phyloP scores from a whole-genome alignment of 2,888 invertebrate species.

The Lysandra coridon region DNA sequence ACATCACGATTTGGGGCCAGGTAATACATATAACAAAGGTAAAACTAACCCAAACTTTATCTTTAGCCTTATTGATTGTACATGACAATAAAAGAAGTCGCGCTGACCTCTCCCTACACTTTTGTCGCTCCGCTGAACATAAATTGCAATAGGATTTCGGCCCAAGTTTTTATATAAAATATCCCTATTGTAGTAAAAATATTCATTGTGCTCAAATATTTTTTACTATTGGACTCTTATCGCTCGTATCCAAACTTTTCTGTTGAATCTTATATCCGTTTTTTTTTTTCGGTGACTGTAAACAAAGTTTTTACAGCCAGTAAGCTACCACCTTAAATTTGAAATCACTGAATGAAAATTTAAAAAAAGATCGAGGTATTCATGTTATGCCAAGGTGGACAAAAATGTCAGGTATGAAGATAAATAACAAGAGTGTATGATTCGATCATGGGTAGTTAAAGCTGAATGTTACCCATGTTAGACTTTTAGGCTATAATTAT shows the following conservation, averaged over 20 bases:
- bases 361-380: too few relatives aligned
- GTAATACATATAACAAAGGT: slow-evolving; percentile 26
- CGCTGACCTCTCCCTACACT: slow-evolving; percentile 71
- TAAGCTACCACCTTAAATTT: too few relatives aligned
- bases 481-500: too few relatives aligned
- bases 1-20: neutral
- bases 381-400: too few relatives aligned
- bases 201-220: slow-evolving; percentile 25
- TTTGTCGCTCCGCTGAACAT: slow-evolving; percentile 76
- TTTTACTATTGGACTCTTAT: slow-evolving; percentile 8
- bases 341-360: too few relatives aligned
- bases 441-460: too few relatives aligned
- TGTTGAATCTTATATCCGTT: neutral
- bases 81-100: slow-evolving; percentile 74
- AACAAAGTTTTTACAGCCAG: too few relatives aligned
- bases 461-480: too few relatives aligned
- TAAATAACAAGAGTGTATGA: too few relatives aligned
- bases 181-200: slow-evolving; percentile 27
- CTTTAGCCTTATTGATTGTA: slow-evolving; percentile 70
- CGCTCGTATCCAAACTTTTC: slow-evolving; percentile 1
- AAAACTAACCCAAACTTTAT: slow-evolving; percentile 31
- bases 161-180: slow-evolving; percentile 62
- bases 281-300: neutral
- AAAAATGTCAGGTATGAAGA: too few relatives aligned
- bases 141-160: slow-evolving; percentile 78